A percentile compares a stretch with the other conserved stretches of the same genome.
phyloP scores from a whole-genome alignment of 2,888 invertebrate species.

The Caenorhabditis plicata region DNA sequence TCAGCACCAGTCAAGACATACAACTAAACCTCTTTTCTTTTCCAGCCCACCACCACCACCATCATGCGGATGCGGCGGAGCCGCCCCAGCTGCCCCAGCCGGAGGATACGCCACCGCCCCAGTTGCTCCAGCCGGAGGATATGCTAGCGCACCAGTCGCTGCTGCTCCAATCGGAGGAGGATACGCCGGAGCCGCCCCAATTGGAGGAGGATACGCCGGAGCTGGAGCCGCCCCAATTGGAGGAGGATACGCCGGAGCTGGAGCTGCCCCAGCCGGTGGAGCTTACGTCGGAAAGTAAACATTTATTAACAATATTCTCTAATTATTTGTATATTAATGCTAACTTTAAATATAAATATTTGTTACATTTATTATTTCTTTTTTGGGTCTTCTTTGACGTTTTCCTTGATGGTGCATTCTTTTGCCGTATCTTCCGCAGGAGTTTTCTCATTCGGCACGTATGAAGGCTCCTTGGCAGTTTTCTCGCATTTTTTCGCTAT shows the following conservation, averaged over 20 bases:
- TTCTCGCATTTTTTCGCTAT: too few relatives aligned
- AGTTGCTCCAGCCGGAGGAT: constrained; percentile 25
- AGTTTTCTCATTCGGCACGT: too few relatives aligned
- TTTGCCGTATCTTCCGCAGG: too few relatives aligned
- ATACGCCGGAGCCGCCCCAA: constrained; percentile 6
- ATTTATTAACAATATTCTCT: too few relatives aligned
- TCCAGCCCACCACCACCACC: constrained; percentile 41
- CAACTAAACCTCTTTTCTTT: background rate
- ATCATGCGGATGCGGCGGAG: constrained; percentile 30
- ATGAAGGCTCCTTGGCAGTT: too few relatives aligned
- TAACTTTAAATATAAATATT: too few relatives aligned
- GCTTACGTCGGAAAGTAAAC: constrained; percentile 16
- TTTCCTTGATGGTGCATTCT: too few relatives aligned
- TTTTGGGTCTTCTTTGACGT: too few relatives aligned
- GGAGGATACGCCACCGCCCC: constrained; percentile 32
- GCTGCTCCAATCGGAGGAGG: constrained; percentile 13
- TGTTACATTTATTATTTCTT: too few relatives aligned
- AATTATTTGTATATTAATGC: too few relatives aligned
- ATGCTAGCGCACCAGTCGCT: constrained; percentile 7
- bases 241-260: constrained; percentile 12
- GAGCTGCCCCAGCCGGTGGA: constrained; percentile 14
- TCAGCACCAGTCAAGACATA: background rate
- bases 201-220: constrained; percentile 10
- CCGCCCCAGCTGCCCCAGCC: constrained; percentile 34
- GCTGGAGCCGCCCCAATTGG: constrained; percentile 1